Base-by-base conservation (phyloP, 2,113 vertebrate genomes). In the Gambusia affinis region DNA sequence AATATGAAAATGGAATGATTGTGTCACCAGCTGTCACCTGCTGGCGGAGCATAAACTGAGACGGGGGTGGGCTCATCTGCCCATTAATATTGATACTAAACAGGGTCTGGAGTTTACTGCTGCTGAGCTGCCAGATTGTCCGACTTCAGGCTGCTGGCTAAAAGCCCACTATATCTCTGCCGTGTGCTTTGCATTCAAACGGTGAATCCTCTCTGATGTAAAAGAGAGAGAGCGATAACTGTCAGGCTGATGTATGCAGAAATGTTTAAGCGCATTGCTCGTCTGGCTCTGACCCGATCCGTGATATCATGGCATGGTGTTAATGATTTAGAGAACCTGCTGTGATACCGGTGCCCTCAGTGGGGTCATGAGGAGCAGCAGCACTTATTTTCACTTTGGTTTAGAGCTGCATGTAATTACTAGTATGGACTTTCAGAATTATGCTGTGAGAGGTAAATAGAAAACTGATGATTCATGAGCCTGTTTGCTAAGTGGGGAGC, bases 181-280 rank as follows among this genome's bases (percentile, higher is more conserved):
- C 60, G 62, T 72, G 70, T 60, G 57, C 35, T 78, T 95, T 94
- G 92, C 93, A 91, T 95, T 95, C 95, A 79, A 80, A 77, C 69
- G 51, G 61, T 73, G 31, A 79, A 85, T 71, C 70, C 60, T 19
- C 65, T 75, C n/a, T 27, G 65, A 70, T 66, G 67, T 39, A 63
- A 44, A 75, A 14, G 14, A 1, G 64, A 24, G 30, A 54, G 27
- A 3, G 39, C 10, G 10, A 47, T 29, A 67, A 37, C 27, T 62
- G 84, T 66, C 51, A 24, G 10, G 0, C 28, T 63, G 39, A 69
- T 24, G 65, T 2, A 28, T 47, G 70, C 51, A 15, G 27, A 83
- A 66, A 60, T 71, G 30, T 66, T 19, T 22, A 12, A 51, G 27
- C 68, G 1, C n/a, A 11, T 8, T 67, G 30, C 64, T 29, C 5